These are phyloP conservation scores for Sebastes itinus DNA, from an alignment of 2,797 vertebrate genomes.

Conservation along the genomic window DNA sequence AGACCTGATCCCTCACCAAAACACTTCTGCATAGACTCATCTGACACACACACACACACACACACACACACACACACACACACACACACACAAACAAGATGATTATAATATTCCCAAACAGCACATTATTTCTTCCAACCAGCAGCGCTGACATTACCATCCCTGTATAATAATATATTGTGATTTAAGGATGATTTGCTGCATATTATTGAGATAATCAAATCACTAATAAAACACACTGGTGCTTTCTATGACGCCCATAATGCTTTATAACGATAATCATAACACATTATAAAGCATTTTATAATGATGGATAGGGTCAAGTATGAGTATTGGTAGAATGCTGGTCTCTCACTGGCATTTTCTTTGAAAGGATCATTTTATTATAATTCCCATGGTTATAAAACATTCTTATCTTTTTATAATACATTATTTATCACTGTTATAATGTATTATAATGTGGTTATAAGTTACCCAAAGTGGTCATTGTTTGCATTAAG, in stretches of 20 bases:
- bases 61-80: neutral
- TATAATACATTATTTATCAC: neutral
- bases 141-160: neutral
- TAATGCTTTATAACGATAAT: neutral
- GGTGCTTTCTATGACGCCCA: neutral
- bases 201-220: neutral
- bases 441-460: neutral
- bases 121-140: neutral
- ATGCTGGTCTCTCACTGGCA: neutral
- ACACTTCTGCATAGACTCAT: constrained; percentile 84
- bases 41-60: constrained; percentile 54
- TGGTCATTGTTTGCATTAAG: neutral
- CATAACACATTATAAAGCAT: neutral
- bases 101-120: neutral
- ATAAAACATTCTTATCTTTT: neutral
- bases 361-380: neutral
- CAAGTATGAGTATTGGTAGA: neutral
- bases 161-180: neutral
- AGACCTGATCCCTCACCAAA: constrained; percentile 79
- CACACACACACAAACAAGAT: neutral
- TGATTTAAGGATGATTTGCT: neutral
- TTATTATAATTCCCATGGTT: no score
- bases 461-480: neutral
- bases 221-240: neutral
- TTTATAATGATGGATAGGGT: neutral